These are phyloP conservation scores for Ctenicera cuprea DNA, from an alignment of 2,888 invertebrate species.

Conservation along the genomic window DNA sequence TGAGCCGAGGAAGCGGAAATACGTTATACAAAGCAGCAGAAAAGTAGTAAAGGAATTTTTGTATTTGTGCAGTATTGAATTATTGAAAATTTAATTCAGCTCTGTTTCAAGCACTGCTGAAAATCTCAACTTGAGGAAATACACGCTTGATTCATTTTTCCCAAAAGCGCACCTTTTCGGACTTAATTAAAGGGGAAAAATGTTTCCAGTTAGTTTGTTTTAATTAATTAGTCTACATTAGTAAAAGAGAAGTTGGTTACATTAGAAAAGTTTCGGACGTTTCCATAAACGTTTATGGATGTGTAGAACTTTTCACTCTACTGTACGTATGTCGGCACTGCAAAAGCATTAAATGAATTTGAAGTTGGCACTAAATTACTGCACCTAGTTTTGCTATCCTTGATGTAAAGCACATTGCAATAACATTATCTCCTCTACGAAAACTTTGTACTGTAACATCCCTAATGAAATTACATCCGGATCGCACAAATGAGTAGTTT, in stretches of 20 bases:
- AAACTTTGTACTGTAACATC: slow-evolving; percentile 3
- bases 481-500: not conserved
- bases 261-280: slow-evolving; percentile 8
- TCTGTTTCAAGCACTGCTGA: not conserved
- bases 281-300: slow-evolving; percentile 16
- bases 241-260: not conserved
- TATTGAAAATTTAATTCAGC: slow-evolving; percentile 3
- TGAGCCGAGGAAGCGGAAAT: not conserved
- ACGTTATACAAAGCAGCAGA: not conserved
- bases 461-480: not conserved
- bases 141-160: not conserved
- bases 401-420: slow-evolving; percentile 7
- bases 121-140: not conserved
- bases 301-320: slow-evolving; percentile 1
- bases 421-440: slow-evolving; percentile 2
- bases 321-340: not conserved
- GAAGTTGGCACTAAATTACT: slow-evolving; percentile 2
- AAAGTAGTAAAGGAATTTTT: not conserved
- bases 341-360: not conserved
- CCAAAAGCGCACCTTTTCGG: not conserved
- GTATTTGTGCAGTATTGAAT: not conserved
- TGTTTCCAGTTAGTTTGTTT: not conserved
- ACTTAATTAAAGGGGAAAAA: not conserved
- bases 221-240: slow-evolving; percentile 3
- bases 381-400: slow-evolving; percentile 9